phyloP scores from a whole-genome alignment of 2,797 vertebrate genomes.

The Sebastes baramenuke region DNA sequence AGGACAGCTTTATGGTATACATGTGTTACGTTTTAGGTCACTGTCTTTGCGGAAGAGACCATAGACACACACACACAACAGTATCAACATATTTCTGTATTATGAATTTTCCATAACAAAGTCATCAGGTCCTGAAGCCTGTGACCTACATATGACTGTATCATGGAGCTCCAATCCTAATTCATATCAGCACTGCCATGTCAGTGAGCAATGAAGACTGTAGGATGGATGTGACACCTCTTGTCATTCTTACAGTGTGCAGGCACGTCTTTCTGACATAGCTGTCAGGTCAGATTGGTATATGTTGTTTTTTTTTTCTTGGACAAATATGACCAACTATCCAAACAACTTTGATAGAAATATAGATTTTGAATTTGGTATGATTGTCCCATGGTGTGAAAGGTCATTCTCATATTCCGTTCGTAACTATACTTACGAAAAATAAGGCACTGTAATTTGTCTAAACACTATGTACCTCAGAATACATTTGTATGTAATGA shows the following conservation, averaged over 20 bases:
- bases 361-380: not conserved
- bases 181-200: slow-evolving; percentile 31
- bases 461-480: not conserved
- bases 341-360: not conserved
- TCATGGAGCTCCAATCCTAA: slow-evolving; percentile 16
- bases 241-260: slow-evolving; percentile 37
- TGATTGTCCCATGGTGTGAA: not conserved
- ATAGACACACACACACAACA: not conserved
- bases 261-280: slow-evolving; percentile 29
- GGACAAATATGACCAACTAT: slow-evolving; percentile 21
- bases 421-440: not conserved
- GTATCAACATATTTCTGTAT: not conserved
- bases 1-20: slow-evolving; percentile 14
- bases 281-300: slow-evolving; percentile 56
- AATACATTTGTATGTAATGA: not conserved
- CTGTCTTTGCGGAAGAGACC: not conserved
- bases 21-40: not conserved
- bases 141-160: slow-evolving; percentile 38
- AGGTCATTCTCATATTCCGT: not conserved
- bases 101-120: not conserved
- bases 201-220: slow-evolving; percentile 33
- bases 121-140: not conserved
- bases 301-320: not conserved
- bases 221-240: slow-evolving; percentile 47
- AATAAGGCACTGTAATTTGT: not conserved